Evolutionary conservation across 1,140 invertebrate genomes (phyloP).

Genomic region (Saccostrea echinata): DNA sequence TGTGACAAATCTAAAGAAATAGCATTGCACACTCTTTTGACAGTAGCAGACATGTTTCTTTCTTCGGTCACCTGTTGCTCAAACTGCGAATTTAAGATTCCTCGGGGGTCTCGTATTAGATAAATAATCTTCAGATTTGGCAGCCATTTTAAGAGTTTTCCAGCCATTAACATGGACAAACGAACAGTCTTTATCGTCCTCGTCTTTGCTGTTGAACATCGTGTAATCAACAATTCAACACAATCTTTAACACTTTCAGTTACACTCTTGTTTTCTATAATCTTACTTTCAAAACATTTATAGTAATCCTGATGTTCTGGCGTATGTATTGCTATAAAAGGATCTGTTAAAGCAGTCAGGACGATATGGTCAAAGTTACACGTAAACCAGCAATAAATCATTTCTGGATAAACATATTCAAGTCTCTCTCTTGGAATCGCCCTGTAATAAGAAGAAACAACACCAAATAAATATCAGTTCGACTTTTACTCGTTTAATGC

Average conservation of each 20-base stretch:
- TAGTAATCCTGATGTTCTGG: background rate
- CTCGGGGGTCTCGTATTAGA: background rate
- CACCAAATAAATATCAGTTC: no score
- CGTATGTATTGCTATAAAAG: background rate
- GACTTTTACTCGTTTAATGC: no score
- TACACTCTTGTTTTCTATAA: background rate
- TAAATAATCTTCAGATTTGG: background rate
- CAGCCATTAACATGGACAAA: background rate
- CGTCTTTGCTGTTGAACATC: background rate
- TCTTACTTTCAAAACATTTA: background rate
- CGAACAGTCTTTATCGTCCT: background rate
- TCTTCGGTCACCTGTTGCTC: background rate
- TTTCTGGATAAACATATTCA: background rate
- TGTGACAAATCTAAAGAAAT: background rate
- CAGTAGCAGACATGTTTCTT: background rate
- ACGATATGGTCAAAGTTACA: background rate
- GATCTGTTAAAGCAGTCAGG: background rate
- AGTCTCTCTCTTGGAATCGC: no score
- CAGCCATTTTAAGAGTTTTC: conserved; percentile 2
- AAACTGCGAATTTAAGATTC: background rate
- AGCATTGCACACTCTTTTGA: background rate
- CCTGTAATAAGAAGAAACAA: no score
- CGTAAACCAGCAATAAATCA: background rate
- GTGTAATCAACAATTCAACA: background rate
- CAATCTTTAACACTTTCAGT: background rate